Evolutionary conservation across 2,888 invertebrate genomes (phyloP).

Genomic region (Dione juno): DNA sequence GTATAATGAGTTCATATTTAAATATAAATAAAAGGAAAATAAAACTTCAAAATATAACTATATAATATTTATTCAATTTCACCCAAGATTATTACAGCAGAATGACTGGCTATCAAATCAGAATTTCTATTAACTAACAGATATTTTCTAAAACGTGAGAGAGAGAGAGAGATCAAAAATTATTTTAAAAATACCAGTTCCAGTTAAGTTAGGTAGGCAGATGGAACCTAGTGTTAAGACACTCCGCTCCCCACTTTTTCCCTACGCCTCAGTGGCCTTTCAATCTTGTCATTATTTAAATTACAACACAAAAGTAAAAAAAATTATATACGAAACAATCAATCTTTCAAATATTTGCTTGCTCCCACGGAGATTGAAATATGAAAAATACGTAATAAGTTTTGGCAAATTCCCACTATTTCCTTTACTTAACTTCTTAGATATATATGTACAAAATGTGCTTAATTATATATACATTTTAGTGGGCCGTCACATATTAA

Average conservation of each 20-base stretch:
- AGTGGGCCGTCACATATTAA: background rate
- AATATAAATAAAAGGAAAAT: background rate
- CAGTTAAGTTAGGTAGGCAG: no score
- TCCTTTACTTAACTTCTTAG: background rate
- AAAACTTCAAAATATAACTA: background rate
- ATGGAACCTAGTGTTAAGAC: no score
- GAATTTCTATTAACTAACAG: no score
- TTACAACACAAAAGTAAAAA: background rate
- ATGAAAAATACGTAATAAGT: background rate
- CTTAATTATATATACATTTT: slow-evolving; percentile 7
- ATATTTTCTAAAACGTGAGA: no score
- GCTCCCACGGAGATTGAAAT: background rate
- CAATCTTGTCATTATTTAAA: no score
- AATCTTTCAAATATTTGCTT: background rate
- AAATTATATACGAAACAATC: background rate
- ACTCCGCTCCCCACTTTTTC: no score
- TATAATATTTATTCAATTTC: slow-evolving; percentile 4
- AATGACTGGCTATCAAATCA: no score
- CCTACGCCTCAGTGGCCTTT: no score
- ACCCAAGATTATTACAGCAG: background rate
- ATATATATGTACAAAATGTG: background rate
- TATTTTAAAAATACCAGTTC: no score
- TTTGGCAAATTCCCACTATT: background rate
- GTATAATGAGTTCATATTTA: no score
- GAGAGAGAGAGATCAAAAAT: no score